phyloP scores from a whole-genome alignment of 2,797 vertebrate species.

The Anguilla pacifica region DNA sequence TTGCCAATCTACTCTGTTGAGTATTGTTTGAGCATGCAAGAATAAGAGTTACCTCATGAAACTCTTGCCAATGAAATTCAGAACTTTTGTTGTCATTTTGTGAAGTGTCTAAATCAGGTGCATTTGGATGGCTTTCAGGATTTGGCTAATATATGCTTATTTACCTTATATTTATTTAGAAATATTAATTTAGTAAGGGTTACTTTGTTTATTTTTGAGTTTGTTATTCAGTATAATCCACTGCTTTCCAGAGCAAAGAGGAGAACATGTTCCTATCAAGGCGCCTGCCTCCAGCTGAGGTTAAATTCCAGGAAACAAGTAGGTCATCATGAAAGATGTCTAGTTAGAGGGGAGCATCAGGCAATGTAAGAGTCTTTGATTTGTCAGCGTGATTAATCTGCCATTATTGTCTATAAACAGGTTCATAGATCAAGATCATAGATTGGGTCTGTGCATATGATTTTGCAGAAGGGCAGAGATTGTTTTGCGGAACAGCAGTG shows the following conservation, averaged over 20 bases:
- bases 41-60: neutral
- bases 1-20: neutral
- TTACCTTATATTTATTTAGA: neutral
- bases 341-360: conserved; percentile 20
- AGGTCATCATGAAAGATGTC: conserved; percentile 21
- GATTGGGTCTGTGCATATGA: neutral
- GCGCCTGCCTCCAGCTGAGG: neutral
- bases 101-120: neutral
- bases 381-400: conserved; percentile 7
- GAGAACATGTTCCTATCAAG: neutral
- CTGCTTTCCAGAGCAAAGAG: neutral
- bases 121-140: neutral
- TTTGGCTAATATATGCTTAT: neutral
- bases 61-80: neutral
- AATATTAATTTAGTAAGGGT: neutral
- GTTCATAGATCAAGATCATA: neutral
- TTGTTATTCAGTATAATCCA: neutral
- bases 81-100: neutral
- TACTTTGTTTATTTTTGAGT: neutral
- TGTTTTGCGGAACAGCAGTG: neutral
- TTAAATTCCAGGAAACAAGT: conserved; percentile 13
- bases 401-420: neutral
- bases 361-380: neutral
- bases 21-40: neutral
- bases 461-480: neutral